Conservation (phyloP, 2,888 invertebrate genomes). For the Galeruca laticollis region DNA sequence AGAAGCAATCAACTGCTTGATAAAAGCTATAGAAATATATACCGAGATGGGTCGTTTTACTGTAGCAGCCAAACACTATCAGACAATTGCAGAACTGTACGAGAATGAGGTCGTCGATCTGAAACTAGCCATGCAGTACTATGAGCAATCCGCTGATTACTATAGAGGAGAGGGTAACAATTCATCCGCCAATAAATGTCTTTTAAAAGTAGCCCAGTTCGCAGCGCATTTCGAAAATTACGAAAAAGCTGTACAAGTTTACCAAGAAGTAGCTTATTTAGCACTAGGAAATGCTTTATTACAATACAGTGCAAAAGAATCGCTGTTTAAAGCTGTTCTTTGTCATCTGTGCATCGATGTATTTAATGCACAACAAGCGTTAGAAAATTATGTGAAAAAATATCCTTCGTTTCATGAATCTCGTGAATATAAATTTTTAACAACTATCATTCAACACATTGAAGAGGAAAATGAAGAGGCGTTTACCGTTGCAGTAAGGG, state of each 20-base stretch:
- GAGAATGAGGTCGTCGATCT: constrained; percentile 93
- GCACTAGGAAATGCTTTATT: constrained; percentile 95
- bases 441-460: constrained; percentile 90
- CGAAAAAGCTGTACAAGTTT: constrained; percentile 96
- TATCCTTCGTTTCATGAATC: constrained; percentile 97
- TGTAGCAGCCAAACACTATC: constrained; percentile 97
- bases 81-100: constrained; percentile 95
- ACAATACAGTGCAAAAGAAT: constrained; percentile 98
- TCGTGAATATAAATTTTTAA: constrained; percentile 89
- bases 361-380: constrained; percentile 93
- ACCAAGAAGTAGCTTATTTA: constrained; percentile 93
- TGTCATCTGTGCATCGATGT: constrained; percentile 97
- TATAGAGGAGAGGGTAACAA: constrained; percentile 97
- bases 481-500: constrained; percentile 94
- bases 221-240: constrained; percentile 97
- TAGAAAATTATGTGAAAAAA: constrained; percentile 92
- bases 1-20: constrained; percentile 91
- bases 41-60: constrained; percentile 98
- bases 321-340: constrained; percentile 96
- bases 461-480: constrained; percentile 96
- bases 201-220: constrained; percentile 97
- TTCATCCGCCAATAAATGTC: constrained; percentile 97
- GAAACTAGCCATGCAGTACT: constrained; percentile 90
- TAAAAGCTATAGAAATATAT: constrained; percentile 96
- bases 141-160: constrained; percentile 98